These are phyloP conservation scores for Balaeniceps rex DNA, from an alignment of 2,113 vertebrate genomes.

Conservation along the genomic window DNA sequence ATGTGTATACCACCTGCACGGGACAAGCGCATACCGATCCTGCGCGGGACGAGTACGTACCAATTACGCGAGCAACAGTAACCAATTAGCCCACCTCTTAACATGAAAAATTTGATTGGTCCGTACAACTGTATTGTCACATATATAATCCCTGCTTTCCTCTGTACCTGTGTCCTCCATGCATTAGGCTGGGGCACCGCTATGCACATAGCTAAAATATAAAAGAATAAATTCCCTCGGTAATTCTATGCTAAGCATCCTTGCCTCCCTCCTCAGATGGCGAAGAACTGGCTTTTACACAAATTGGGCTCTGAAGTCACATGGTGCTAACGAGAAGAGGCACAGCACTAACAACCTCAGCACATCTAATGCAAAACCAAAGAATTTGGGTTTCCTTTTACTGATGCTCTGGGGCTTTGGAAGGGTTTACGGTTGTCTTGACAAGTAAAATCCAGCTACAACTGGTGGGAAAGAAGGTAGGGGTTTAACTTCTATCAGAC, in stretches of 20 bases:
- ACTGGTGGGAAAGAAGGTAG: background rate
- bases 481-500: background rate
- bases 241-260: background rate
- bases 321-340: background rate
- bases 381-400: background rate
- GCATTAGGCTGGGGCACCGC: background rate
- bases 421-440: background rate
- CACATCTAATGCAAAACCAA: background rate
- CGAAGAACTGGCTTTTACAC: background rate
- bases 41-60: background rate
- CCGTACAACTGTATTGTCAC: background rate
- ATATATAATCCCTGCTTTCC: background rate
- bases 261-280: background rate
- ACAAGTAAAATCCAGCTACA: background rate
- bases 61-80: background rate
- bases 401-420: background rate
- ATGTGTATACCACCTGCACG: rapidly evolving
- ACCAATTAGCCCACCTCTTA: background rate
- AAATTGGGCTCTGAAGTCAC: background rate
- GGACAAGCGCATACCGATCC: background rate
- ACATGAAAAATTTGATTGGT: background rate
- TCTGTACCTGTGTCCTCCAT: background rate
- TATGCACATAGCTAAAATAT: background rate
- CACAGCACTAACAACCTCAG: background rate
- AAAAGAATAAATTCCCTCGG: background rate